Conservation (phyloP, 2,797 vertebrate species). For the Corythornis leucogaster region DNA sequence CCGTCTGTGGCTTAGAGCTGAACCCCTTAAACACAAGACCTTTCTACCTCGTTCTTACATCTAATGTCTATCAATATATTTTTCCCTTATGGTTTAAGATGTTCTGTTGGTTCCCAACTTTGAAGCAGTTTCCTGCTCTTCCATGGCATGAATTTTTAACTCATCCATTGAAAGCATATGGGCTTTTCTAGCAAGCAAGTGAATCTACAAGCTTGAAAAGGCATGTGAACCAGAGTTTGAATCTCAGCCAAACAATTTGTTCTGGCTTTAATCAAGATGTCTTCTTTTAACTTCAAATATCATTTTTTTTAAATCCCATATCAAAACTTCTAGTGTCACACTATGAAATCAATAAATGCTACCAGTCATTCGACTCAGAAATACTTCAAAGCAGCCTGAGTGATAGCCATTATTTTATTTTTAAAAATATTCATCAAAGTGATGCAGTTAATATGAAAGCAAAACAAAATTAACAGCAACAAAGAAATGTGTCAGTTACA, state of each 20-base stretch:
- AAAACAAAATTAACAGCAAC: conserved; percentile 61
- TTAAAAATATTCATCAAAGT: conserved; percentile 59
- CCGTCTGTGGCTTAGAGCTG: conserved; percentile 12
- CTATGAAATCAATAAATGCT: conserved; percentile 70
- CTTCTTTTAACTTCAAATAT: conserved; percentile 75
- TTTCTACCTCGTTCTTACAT: neutral
- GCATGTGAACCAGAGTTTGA: conserved; percentile 66
- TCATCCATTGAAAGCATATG: conserved; percentile 65
- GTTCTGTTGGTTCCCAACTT: conserved; percentile 36
- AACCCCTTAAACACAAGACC: conserved; percentile 5
- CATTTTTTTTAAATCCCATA: conserved; percentile 62
- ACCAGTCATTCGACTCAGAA: conserved; percentile 56
- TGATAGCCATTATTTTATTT: conserved; percentile 69
- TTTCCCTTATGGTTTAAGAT: conserved; percentile 38
- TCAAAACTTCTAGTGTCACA: conserved; percentile 68
- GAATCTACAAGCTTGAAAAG: conserved; percentile 58
- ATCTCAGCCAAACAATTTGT: conserved; percentile 74
- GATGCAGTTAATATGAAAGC: conserved; percentile 45
- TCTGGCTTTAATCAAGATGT: conserved; percentile 77
- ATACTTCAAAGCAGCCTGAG: conserved; percentile 63
- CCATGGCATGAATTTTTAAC: conserved; percentile 43
- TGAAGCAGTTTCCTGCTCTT: conserved; percentile 64
- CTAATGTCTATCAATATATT: conserved; percentile 10
- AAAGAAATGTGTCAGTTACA: conserved; percentile 44
- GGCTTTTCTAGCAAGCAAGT: conserved; percentile 38